phyloP scores from a whole-genome alignment of 2,113 vertebrate genomes.

The Caranx melampygus region DNA sequence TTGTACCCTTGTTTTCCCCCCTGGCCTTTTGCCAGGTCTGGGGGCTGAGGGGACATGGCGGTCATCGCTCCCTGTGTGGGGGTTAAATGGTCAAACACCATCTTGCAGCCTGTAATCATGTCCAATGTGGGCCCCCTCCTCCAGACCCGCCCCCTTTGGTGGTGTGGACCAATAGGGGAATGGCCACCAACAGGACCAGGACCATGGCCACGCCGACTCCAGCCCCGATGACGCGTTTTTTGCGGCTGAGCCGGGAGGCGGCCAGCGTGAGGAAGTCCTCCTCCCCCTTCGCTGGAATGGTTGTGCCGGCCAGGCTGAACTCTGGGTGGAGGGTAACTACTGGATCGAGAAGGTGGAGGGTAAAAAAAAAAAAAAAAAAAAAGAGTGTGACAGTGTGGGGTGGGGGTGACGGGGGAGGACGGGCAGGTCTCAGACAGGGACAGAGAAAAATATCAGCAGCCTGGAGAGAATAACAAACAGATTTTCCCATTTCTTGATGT shows the following conservation, averaged over 20 bases:
- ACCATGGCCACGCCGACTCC: constrained; percentile 97
- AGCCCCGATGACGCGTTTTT: constrained; percentile 93
- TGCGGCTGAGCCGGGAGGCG: constrained; percentile 91
- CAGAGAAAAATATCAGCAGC: constrained; percentile 39
- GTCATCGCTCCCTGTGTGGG: constrained; percentile 87
- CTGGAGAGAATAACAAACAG: constrained; percentile 19
- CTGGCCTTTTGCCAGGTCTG: constrained; percentile 85
- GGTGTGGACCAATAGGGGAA: constrained; percentile 95
- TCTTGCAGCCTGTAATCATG: constrained; percentile 93
- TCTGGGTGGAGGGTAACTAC: constrained; percentile 53
- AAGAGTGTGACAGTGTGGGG: constrained; percentile 10
- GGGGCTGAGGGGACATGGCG: constrained; percentile 84
- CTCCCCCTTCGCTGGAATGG: constrained; percentile 93
- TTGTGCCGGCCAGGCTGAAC: constrained; percentile 85
- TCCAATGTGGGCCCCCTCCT: constrained; percentile 87
- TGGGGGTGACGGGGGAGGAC: not conserved
- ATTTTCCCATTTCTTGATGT: constrained; percentile 59
- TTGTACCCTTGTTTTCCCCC: constrained; percentile 89
- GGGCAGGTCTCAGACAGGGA: constrained; percentile 20
- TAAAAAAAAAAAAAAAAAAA: not conserved
- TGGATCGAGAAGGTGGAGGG: constrained; percentile 33
- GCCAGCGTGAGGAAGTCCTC: constrained; percentile 97
- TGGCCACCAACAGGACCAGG: constrained; percentile 93
- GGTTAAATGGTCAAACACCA: constrained; percentile 92
- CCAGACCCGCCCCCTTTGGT: constrained; percentile 89